Base-by-base conservation (phyloP, 2,888 invertebrate species). In the Ochropacha duplaris region DNA sequence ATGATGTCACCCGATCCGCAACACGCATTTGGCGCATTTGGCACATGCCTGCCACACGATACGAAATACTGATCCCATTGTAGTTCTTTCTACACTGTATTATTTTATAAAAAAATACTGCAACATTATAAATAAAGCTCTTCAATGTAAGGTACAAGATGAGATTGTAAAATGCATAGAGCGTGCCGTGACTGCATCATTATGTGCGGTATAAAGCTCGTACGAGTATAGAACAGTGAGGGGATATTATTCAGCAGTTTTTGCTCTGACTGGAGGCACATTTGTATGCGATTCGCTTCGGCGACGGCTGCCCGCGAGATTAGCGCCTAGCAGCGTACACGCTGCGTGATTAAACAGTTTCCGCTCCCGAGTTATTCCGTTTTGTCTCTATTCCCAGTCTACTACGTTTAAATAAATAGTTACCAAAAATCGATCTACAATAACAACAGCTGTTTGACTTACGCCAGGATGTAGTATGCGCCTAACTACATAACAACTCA, bases 261-360 rank as follows among this genome's bases (percentile, higher is more conserved):
- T 89, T 90, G 81, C 84, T 67, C 69, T 72, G 75, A 72, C 78
- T 77, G 77, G 74, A 78, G 84, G 84, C 79, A 80, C 86, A 88
- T 90, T 90, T 89, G 88, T 90, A 89, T 90, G 87, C 87, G 84
- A 86, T 90, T 84, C 88, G 87, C 86, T 86, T 78, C 81, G 83
- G 84, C 82, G 84, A 74, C 76, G 81, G 83, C 79, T 81, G 83
- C 75, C 82, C 78, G 83, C 80, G 83, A 87, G 86, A 90, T 90
- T 88, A 88, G 87, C 84, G 84, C 79, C 81, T 82, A 78, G 78
- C 77, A 71, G 72, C 72, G 75, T 77, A 78, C 76, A 79, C 74
- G 74, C 76, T 76, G 84, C 81, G 83, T 87, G 86, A 88, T 90
- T 88, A 89, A 87, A 87, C 85, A 82, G 86, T 86, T 85, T 83